Evolutionary conservation across 2,797 vertebrate genomes (phyloP), one percentile per base, ranked within the genome.

Genomic region (Myiotriccus ornatus): DNA sequence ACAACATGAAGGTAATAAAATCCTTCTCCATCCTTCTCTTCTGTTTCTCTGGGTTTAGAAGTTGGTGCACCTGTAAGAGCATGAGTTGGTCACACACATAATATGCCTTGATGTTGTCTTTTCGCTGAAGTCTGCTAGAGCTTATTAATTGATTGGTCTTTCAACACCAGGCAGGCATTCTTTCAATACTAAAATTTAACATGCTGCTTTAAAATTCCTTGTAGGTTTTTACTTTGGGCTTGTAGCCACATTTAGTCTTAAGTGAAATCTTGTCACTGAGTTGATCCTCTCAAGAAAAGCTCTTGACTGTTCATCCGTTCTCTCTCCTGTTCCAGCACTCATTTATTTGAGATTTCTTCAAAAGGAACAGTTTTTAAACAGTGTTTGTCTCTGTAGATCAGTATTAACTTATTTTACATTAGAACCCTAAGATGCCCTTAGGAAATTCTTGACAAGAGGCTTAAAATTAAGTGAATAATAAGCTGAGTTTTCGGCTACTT

Each of bases 1-100:
- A 5, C 98, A 98, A 75, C 95, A 94, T 37, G 97, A 98, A 98
- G 99, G 99, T 99, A 95, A 81, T 75, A 46, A 59, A 52, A 67
- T 76, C 34, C 12, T 84, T 92, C 89, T 77, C 53, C 27, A 34
- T 63, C 39, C 85, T 5, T 88, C 55, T 79, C 10, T 73, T 84
- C n/a, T 67, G 15, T 56, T 85, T 53, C 35, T 81, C 77, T 78
- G 46, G 13, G 24, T 39, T 56, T 49, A 84, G 52, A 41, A 84
- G 35, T 74, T 62, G 46, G 14, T 55, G 35, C 7, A 67, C 12
- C n/a, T 25, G 37, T 67, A 50, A 52, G 18, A 77, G n/a, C 52
- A 20, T 76, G 2, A 9, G 16, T 35, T 82, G 63, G 30, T 69
- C 37, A 13, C 52, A 59, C 8, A 46, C 67, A 71, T 59, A 74